Conservation (phyloP, 2,797 vertebrate genomes). For the Anniella stebbinsi region DNA sequence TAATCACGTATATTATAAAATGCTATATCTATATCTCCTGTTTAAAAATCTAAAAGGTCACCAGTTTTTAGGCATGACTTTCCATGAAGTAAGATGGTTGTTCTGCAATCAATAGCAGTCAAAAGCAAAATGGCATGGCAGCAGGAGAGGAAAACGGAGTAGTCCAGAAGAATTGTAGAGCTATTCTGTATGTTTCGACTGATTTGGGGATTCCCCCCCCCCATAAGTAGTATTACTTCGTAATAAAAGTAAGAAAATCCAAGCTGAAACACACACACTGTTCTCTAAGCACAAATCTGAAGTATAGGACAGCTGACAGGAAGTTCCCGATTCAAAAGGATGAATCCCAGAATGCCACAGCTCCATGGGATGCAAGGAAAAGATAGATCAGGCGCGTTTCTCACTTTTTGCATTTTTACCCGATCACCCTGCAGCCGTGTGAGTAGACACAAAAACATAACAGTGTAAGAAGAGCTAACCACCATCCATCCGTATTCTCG, state of each 20-base stretch:
- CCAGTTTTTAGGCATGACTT: background rate
- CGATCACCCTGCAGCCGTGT: background rate
- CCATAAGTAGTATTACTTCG: background rate
- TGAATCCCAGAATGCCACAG: background rate
- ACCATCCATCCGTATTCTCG: background rate
- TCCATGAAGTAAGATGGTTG: background rate
- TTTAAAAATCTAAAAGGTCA: background rate
- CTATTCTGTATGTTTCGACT: background rate
- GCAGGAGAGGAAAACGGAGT: accelerated
- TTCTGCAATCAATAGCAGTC: background rate
- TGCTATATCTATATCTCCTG: too few species aligned
- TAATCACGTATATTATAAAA: background rate
- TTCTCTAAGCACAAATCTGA: background rate
- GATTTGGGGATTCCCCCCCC: background rate
- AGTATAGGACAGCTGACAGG: background rate
- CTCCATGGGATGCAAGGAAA: background rate
- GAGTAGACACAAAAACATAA: background rate
- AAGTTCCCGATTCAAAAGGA: background rate
- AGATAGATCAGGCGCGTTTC: background rate
- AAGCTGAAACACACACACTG: too few species aligned
- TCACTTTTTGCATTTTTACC: background rate
- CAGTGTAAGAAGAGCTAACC: background rate
- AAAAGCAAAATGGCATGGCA: conserved; percentile 39
- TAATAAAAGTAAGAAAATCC: background rate
- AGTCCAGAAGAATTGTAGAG: background rate